Conservation (phyloP, 1,140 invertebrate species). For the Aricia agestis region DNA sequence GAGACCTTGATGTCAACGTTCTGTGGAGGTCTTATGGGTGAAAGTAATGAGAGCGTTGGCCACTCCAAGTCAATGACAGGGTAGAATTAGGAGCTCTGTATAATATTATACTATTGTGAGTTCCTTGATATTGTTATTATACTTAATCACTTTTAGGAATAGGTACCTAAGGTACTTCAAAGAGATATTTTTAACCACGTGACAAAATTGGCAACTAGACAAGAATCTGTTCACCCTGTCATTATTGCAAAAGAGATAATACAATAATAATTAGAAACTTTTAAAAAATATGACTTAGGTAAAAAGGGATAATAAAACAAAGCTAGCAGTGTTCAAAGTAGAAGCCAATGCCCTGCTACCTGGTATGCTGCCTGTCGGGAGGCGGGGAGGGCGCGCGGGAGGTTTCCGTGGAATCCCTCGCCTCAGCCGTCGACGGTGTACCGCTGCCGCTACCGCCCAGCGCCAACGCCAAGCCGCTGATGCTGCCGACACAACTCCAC, state of each 20-base stretch:
- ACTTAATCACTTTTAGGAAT: too few relatives aligned
- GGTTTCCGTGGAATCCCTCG: slow-evolving; percentile 54
- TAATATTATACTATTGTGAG: neutral
- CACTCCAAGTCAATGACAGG: neutral
- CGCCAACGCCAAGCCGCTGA: slow-evolving; percentile 75
- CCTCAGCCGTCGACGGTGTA: slow-evolving; percentile 53
- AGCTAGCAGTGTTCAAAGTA: slow-evolving; percentile 45
- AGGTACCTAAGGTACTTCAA: neutral
- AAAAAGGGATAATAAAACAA: slow-evolving; percentile 19
- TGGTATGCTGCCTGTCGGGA: slow-evolving; percentile 62
- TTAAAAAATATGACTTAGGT: neutral
- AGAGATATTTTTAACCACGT: neutral
- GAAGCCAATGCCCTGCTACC: slow-evolving; percentile 72
- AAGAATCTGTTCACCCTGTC: neutral
- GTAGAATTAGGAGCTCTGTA: neutral
- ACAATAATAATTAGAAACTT: neutral
- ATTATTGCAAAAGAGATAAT: neutral
- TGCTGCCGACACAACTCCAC: slow-evolving; percentile 74
- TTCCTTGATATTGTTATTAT: neutral
- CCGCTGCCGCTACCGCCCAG: slow-evolving; percentile 66
- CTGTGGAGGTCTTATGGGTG: neutral
- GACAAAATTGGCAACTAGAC: neutral
- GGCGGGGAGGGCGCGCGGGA: slow-evolving; percentile 63
- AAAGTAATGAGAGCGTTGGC: neutral
- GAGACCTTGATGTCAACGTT: neutral